Percentiles rank a stretch among this genome's conserved stretches.
Evolutionary conservation across 2,113 vertebrate species (phyloP).

Genomic region (Lophochroa leadbeateri): DNA sequence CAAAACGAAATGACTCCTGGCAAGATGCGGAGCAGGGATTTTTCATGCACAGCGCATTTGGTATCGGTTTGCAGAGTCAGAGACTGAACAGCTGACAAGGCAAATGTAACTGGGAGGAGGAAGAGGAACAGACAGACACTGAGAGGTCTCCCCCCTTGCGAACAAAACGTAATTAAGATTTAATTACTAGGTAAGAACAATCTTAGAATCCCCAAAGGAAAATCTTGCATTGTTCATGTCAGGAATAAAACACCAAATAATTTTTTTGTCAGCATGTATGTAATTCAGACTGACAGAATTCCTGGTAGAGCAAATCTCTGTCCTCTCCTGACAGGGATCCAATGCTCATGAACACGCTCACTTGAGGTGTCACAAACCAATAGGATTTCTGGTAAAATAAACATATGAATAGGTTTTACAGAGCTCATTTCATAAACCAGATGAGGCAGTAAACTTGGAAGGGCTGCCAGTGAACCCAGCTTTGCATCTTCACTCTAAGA

Average conservation of each 20-base stretch:
- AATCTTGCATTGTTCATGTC: neutral
- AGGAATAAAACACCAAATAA: constrained; percentile 6
- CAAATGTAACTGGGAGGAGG: neutral
- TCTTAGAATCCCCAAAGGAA: neutral
- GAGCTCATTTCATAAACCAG: neutral
- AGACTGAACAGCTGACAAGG: neutral
- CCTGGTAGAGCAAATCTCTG: neutral
- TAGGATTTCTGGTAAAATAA: constrained; percentile 6
- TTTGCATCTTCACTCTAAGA: neutral
- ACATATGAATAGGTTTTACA: neutral
- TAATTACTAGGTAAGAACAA: neutral
- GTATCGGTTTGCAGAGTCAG: neutral
- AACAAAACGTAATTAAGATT: neutral
- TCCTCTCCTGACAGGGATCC: neutral
- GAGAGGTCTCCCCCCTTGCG: neutral
- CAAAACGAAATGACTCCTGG: neutral
- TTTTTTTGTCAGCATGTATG: neutral
- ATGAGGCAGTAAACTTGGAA: neutral
- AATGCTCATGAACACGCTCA: neutral
- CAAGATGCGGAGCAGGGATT: neutral
- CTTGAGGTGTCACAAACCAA: neutral
- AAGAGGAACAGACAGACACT: neutral
- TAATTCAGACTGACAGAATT: neutral
- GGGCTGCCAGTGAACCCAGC: neutral
- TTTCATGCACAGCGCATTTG: neutral